A percentile compares a stretch with the other conserved stretches of the same genome.
Conservation (phyloP, 2,888 invertebrate species). For the Mythimna lalbum region DNA sequence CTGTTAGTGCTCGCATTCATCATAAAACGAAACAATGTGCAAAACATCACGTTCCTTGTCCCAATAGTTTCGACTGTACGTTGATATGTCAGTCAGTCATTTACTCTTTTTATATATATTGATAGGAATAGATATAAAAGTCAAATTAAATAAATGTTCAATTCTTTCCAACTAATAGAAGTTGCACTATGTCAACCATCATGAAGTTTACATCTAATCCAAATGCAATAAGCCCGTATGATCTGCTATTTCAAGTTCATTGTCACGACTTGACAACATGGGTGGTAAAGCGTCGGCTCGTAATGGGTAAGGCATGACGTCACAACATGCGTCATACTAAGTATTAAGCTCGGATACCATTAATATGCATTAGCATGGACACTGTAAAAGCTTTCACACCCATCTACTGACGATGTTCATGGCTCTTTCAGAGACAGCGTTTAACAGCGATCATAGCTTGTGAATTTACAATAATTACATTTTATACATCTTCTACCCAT, state of each 20-base stretch:
- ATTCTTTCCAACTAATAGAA: background rate
- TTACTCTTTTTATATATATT: background rate
- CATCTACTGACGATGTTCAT: slow-evolving; percentile 29
- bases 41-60: too few species aligned
- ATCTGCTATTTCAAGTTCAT: slow-evolving; percentile 70
- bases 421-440: slow-evolving; percentile 13
- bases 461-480: slow-evolving; percentile 1
- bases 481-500: background rate
- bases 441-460: background rate
- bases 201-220: background rate
- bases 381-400: slow-evolving; percentile 60
- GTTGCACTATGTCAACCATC: background rate
- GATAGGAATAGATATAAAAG: background rate
- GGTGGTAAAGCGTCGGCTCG: slow-evolving; percentile 48
- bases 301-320: slow-evolving; percentile 68
- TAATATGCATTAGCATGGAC: slow-evolving; percentile 73
- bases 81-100: too few species aligned
- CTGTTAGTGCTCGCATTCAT: too few species aligned
- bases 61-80: too few species aligned
- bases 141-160: background rate
- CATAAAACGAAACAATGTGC: too few species aligned
- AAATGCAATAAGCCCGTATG: slow-evolving; percentile 20
- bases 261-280: slow-evolving; percentile 62
- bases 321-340: slow-evolving; percentile 64
- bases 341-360: slow-evolving; percentile 64